Conservation (phyloP, 2,797 vertebrate genomes). For the Lindbergichthys nudifrons region DNA sequence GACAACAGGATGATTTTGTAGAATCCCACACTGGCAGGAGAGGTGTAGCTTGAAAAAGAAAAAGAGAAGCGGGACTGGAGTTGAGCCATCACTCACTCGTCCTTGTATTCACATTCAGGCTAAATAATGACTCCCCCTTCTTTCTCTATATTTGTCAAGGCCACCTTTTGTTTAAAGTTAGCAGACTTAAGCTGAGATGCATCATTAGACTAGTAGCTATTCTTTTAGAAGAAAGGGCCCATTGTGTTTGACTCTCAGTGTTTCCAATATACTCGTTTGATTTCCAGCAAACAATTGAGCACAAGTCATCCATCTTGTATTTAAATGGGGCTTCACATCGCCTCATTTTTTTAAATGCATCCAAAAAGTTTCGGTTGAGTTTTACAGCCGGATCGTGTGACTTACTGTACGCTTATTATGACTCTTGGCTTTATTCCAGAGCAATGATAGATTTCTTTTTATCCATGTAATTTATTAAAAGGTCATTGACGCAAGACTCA, state of each 20-base stretch:
- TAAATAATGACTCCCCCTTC: conserved; percentile 34
- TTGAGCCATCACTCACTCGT: conserved; percentile 55
- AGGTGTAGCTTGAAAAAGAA: conserved; percentile 29
- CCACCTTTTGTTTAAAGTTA: conserved; percentile 65
- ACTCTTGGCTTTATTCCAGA: conserved; percentile 48
- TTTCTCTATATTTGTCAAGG: conserved; percentile 61
- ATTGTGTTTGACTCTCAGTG: conserved; percentile 61
- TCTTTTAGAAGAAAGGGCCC: conserved; percentile 63
- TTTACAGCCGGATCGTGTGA: conserved; percentile 56
- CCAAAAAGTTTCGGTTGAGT: conserved; percentile 45
- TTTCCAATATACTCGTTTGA: conserved; percentile 52
- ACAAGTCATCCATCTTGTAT: conserved; percentile 61
- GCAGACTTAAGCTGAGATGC: conserved; percentile 59
- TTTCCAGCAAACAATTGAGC: conserved; percentile 51
- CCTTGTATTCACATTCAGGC: conserved; percentile 59
- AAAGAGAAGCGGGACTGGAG: conserved; percentile 28
- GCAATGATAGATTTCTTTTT: conserved; percentile 39
- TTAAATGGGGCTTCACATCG: conserved; percentile 43
- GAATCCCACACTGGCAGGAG: conserved; percentile 31
- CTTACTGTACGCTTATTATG: conserved; percentile 45
- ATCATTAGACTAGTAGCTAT: conserved; percentile 61
- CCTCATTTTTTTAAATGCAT: conserved; percentile 24
- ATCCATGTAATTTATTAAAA: conserved; percentile 49
- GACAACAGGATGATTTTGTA: conserved; percentile 37
- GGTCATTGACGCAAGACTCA: conserved; percentile 24